phyloP scores from a whole-genome alignment of 1,140 invertebrate genomes.

The Hylaeus volcanicus region DNA sequence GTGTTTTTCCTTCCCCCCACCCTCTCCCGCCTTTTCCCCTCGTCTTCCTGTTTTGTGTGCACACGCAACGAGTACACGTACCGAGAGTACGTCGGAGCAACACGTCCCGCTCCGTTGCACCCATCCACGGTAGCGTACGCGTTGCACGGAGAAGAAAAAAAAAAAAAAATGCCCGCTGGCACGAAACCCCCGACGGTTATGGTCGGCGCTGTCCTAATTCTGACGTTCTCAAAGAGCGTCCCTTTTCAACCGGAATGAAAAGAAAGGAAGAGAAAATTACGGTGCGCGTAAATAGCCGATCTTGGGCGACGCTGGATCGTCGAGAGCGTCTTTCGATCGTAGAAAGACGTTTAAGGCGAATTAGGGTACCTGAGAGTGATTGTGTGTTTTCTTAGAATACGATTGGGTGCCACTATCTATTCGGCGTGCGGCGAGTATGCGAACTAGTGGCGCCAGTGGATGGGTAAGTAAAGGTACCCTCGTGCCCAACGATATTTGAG shows the following conservation, averaged over 20 bases:
- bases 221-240: slow-evolving; percentile 21
- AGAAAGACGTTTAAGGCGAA: no score
- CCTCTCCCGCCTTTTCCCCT: background rate
- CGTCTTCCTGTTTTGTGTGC: slow-evolving; percentile 22
- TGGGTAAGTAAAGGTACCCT: no score
- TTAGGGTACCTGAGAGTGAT: no score
- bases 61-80: slow-evolving; percentile 47
- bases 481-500: no score
- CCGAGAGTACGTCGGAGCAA: slow-evolving; percentile 53
- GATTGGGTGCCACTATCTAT: no score
- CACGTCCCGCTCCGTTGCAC: slow-evolving; percentile 65
- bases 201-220: slow-evolving; percentile 59
- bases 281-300: slow-evolving; percentile 16
- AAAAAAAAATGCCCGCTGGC: slow-evolving; percentile 29
- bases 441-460: no score
- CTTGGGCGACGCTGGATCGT: background rate
- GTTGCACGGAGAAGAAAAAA: slow-evolving; percentile 31
- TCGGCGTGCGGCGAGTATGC: no score
- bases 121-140: slow-evolving; percentile 41
- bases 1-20: background rate
- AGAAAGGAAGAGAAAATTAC: slow-evolving; percentile 46
- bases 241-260: slow-evolving; percentile 43
- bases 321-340: no score
- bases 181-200: slow-evolving; percentile 47
- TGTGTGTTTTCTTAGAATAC: no score